These are phyloP conservation scores for Campylomormyrus tamandua DNA, from an alignment of 2,113 vertebrate genomes.

Conservation along the genomic window DNA sequence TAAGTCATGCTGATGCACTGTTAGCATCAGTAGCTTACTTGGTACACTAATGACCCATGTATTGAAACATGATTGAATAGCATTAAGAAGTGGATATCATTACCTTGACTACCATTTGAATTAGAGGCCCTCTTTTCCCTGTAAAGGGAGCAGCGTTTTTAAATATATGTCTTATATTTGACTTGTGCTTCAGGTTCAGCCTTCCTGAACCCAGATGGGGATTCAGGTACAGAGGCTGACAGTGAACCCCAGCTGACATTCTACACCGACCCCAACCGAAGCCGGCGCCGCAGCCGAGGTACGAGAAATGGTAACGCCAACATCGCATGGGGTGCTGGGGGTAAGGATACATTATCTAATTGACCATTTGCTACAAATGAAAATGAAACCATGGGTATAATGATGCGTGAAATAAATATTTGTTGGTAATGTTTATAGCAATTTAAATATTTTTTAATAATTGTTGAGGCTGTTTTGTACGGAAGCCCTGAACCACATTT, in stretches of 20 bases:
- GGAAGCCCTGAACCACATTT: no score
- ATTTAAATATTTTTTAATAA: neutral
- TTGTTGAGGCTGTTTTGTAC: neutral
- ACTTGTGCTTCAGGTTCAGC: conserved; percentile 81
- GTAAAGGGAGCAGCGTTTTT: neutral
- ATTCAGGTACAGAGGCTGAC: conserved; percentile 90
- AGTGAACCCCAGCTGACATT: conserved; percentile 96
- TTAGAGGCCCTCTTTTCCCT: neutral
- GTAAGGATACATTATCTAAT: conserved; percentile 53
- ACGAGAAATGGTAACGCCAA: conserved; percentile 66
- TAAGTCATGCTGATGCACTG: no score
- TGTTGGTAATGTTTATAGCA: neutral
- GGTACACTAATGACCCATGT: no score
- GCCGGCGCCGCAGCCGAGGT: conserved; percentile 90
- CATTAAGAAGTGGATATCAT: neutral
- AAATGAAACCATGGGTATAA: neutral
- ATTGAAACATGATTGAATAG: neutral
- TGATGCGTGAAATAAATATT: neutral
- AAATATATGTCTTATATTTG: conserved; percentile 42
- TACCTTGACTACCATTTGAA: neutral
- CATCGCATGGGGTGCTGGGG: conserved; percentile 70
- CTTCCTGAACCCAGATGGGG: conserved; percentile 93
- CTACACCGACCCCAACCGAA: conserved; percentile 93
- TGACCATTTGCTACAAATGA: neutral
- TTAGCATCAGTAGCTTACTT: no score